Conservation (phyloP, 2,113 vertebrate species). For the Mobula birostris region DNA sequence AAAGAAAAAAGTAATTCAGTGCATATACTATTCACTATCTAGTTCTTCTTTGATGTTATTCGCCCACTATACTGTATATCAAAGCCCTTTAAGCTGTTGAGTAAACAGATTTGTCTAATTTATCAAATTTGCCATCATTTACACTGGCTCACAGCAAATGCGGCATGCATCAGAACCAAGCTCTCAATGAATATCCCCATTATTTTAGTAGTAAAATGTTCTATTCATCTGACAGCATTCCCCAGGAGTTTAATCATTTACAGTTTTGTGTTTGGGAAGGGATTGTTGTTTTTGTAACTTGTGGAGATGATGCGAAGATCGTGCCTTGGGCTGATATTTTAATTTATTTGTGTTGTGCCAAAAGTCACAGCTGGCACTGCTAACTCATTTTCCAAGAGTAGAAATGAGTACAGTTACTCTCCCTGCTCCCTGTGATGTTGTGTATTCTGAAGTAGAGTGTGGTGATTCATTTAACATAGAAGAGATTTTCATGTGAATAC, state of each 20-base stretch:
- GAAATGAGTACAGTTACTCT: background rate
- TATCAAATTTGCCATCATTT: background rate
- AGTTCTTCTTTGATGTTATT: background rate
- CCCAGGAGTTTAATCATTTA: background rate
- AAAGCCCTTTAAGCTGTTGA: background rate
- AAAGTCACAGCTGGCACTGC: slow-evolving; percentile 25
- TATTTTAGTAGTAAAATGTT: background rate
- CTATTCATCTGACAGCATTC: background rate
- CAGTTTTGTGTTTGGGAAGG: background rate
- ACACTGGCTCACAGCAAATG: background rate
- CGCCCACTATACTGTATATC: background rate
- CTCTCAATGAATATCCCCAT: background rate
- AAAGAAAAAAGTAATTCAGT: too few species aligned
- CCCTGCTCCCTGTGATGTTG: slow-evolving; percentile 15
- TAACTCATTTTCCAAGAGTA: background rate
- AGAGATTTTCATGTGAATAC: background rate
- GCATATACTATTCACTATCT: too few species aligned
- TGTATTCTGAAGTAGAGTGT: slow-evolving; percentile 4
- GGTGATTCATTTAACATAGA: background rate
- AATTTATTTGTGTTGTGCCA: background rate
- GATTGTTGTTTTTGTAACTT: slow-evolving; percentile 9
- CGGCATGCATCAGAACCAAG: background rate
- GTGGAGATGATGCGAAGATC: slow-evolving; percentile 3
- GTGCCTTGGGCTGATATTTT: slow-evolving; percentile 28
- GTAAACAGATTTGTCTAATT: background rate